Evolutionary conservation across 30 jellyfish, hydroid and myxozoan species (phyloP), one percentile per base, ranked within the genome.

Genomic region (Cassiopea andromeda): DNA sequence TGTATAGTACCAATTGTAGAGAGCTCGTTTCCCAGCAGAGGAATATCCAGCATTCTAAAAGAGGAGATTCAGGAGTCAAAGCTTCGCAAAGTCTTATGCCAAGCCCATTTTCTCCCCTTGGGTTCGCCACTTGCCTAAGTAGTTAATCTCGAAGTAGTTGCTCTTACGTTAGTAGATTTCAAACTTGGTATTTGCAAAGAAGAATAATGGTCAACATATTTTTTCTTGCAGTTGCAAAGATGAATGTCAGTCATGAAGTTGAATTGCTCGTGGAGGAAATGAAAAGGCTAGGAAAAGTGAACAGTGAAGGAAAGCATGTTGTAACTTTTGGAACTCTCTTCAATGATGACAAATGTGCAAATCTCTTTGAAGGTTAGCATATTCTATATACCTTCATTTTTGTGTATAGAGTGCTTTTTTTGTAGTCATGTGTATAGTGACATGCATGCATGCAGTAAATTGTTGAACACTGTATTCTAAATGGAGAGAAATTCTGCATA

Each of bases 231-330:
- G 64, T 54, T 54, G 64, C 64, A 54, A 54, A 54, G 64, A 95
- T 95, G 99, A 95, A 95, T 90, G 99, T 95, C 67, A 93, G 89
- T 46, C 99, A 95, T 77, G 99, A 95, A 91, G 98, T 95, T 60
- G 97, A 95, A 77, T 87, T 95, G 50, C 93, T 95, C 46, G 92
- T 82, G n/a, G 83, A 77, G 58, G 99, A 95, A 83, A 91, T 95
- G 68, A 95, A 95, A 84, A 75, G 99, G 46, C 97, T 95, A 5
- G 99, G 99, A 4, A 72, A 73, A 44, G 78, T 73, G 58, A 91
- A 91, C 27, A 82, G 77, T 58, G 97, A 90, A 84, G 99, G 98
- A 48, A 77, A 85, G 58, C 90, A 69, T 76, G 99, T 75, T 48
- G 96, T 87, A 54, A 91, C 97, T 13, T 95, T 95, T 76, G 99